Base-by-base conservation (phyloP, 2,888 invertebrate species). In the Amiota communis region DNA sequence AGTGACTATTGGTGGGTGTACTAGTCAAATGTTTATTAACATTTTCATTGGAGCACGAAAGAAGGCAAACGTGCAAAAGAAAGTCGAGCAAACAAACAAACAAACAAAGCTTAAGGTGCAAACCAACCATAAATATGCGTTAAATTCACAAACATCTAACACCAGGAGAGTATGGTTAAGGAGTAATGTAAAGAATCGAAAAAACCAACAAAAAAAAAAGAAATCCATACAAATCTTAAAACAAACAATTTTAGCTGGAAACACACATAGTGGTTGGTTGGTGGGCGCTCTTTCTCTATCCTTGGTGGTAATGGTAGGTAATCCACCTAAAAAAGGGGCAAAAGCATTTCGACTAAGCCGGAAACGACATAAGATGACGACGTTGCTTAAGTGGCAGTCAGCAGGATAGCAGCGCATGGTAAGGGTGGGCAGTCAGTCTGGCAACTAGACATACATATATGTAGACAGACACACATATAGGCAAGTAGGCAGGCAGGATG, bases 51-150 rank as follows among this genome's bases (percentile, higher is more conserved):
- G 70, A 77, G 84, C 36, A 36, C 82, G 77, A 74, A 75, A 85
- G 36, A 36, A 36, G 36, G 36, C 82, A 82, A 81, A 74, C 72
- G 48, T 17, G 61, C 9, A 49, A 23, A 72, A 36, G 36, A 36
- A 36, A 36, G 2, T 36, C 36, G 36, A 17, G 51, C 20, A 59
- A 20, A 53, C 63, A 12, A 15, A 23, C 64, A 72, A 65, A 36
- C 70, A 74, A 74, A 79, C 67, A 76, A 73, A 77, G 80, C 79
- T 77, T 76, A 83, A 83, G 83, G 83, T 83, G 85, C 79, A 83
- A 81, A 70, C 83, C 82, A 74, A 84, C 85, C 82, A 84, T 83
- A 83, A 83, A 83, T 85, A 85, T 81, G 85, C 85, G 77, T 85
- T 85, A 84, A 80, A 85, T 84, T 82, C 82, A 79, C 78, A 85